These are phyloP conservation scores for Agonopterix alstromeriana DNA, from an alignment of 2,888 invertebrate species.

Conservation along the genomic window DNA sequence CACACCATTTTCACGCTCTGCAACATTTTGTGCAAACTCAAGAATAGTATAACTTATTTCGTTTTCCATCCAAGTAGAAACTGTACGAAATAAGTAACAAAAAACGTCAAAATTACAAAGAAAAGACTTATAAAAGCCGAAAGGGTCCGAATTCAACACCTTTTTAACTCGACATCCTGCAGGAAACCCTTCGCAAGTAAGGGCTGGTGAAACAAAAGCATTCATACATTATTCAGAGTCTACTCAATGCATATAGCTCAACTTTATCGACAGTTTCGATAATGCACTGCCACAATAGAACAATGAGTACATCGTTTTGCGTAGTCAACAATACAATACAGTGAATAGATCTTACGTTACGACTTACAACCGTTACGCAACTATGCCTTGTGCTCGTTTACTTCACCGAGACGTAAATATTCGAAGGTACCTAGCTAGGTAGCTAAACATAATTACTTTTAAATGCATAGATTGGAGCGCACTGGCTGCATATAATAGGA, in stretches of 20 bases:
- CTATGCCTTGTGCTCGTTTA: slow-evolving; percentile 39
- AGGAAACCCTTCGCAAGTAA: too few relatives aligned
- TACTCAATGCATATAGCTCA: neutral
- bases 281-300: slow-evolving; percentile 26
- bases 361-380: neutral
- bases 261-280: neutral
- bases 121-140: too few relatives aligned
- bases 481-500: slow-evolving; percentile 15
- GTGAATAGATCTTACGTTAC: slow-evolving; percentile 27
- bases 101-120: too few relatives aligned
- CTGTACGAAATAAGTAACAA: too few relatives aligned
- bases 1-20: too few relatives aligned
- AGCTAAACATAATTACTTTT: slow-evolving; percentile 17
- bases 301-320: slow-evolving; percentile 43
- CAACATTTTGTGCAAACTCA: too few relatives aligned
- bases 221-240: too few relatives aligned
- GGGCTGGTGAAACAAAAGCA: too few relatives aligned
- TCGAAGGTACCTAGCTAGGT: slow-evolving; percentile 26
- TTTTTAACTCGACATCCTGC: too few relatives aligned
- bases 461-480: slow-evolving; percentile 30
- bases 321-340: slow-evolving; percentile 27
- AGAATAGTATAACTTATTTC: too few relatives aligned
- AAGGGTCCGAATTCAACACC: too few relatives aligned
- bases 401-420: slow-evolving; percentile 36
- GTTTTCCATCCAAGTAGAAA: too few relatives aligned